Evolutionary conservation across 2,113 vertebrate genomes (phyloP), one percentile per base, ranked within the genome.

Genomic region (Myodes glareolus): DNA sequence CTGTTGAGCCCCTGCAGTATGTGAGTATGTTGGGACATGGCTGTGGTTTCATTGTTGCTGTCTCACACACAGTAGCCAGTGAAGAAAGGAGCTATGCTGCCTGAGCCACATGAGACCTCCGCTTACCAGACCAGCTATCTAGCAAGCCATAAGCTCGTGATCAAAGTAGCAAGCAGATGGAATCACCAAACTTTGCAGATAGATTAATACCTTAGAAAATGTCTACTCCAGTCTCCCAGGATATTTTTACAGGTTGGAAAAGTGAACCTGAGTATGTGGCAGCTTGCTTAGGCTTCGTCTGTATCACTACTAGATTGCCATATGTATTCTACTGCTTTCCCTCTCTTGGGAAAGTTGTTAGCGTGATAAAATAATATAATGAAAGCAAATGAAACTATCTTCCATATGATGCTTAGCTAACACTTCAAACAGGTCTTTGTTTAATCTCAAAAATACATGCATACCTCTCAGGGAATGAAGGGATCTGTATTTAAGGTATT

Each of bases 161-260:
- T 94, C 75, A 81, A 82, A 87, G 80, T 87, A 55, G 12, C 82
- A 93, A 92, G 73, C 80, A 84, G 50, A 86, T 70, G 55, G 65
- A 92, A 80, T 86, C 72, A 89, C 13, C 82, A 45, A n/a, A 36
- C 42, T 42, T 75, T 93, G 29, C 82, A 87, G 45, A 42, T 93
- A 88, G 33, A 33, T 92, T 92, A 11, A 33, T 31, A 75, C 84
- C 90, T 91, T 78, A 94, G 63, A 68, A 96, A 93, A 63, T 31
- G 90, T 12, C 72, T 76, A n/a, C 52, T 23, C n/a, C 6, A 58
- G 11, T 9, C 39, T 80, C 23, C 50, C 52, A 8, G 6, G 4
- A 31, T 58, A 36, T 87, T 55, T 94, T 92, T 81, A 33, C 27
- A 81, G 45, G 10, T 61, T 55, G 61, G 27, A 33, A 81, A 90